A percentile compares a stretch with the other conserved stretches of the same genome.
Evolutionary conservation across 2,888 invertebrate genomes (phyloP).

Genomic region (Heliconius ethilla): DNA sequence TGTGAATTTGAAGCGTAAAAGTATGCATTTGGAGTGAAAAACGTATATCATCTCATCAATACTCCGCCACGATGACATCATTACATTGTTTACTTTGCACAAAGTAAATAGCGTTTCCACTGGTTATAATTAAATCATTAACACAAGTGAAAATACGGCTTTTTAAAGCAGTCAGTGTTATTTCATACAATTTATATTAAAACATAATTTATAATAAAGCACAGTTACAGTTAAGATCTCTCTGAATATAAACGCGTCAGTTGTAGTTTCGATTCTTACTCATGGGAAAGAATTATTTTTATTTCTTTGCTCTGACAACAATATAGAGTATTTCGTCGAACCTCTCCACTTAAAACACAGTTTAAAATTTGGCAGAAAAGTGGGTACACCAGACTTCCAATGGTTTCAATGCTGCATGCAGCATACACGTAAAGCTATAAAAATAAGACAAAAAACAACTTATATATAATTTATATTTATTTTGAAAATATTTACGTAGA

Average conservation of each 20-base stretch:
- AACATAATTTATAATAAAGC: neutral
- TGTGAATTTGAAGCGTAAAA: no score
- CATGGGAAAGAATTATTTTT: neutral
- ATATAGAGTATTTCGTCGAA: no score
- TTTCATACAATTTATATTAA: neutral
- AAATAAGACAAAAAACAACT: no score
- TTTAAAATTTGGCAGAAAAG: neutral
- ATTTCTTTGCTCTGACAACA: no score
- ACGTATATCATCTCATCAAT: no score
- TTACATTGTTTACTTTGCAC: neutral
- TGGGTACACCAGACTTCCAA: neutral
- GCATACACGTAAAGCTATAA: no score
- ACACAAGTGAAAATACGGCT: neutral
- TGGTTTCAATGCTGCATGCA: neutral
- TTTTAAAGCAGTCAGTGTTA: neutral
- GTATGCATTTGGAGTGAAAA: no score
- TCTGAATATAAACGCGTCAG: neutral
- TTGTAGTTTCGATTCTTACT: neutral
- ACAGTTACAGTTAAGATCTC: no score
- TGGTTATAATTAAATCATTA: slow-evolving; percentile 8
- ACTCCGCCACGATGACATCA: neutral
- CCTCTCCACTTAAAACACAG: neutral
- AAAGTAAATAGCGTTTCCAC: slow-evolving; percentile 11
- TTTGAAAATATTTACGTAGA: no score
- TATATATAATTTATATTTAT: no score